Evolutionary conservation across 1,140 invertebrate species (phyloP), one percentile per base, ranked within the genome.

Genomic region (Homarus americanus): DNA sequence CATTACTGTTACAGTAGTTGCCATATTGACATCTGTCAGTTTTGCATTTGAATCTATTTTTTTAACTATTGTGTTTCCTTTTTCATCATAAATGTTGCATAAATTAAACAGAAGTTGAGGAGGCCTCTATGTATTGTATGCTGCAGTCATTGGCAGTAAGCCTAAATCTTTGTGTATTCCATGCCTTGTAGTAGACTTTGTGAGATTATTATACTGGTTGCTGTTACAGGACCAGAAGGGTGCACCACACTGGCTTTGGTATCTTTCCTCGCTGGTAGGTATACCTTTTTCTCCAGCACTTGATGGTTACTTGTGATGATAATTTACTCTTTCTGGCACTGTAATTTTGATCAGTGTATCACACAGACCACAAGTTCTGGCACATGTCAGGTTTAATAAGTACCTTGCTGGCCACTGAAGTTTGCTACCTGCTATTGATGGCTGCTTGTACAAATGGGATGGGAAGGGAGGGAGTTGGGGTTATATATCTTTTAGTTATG

Each of bases 391-490:
- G n/a, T 32, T 32, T 69, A 28, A 69, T 69, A 28, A 32, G 63
- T 69, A 69, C 63, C 63, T 69, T 69, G 63, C 63, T 69, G 63
- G 63, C 63, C 63, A 24, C 32, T 32, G 63, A 28, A 32, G 24
- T 69, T 5, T 69, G 63, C 9, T 69, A 32, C 28, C 63, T 24
- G 28, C 63, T 32, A 69, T 24, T 69, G n/a, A 9, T 69, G 63
- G 63, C 24, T 69, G 28, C 63, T 10, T 69, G 63, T 69, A 69
- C 63, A 69, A 79, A 49, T 40, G 76, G 40, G 40, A 79, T 49
- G 44, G 76, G 76, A 79, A n/a, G 63, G 63, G 63, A 24, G 63
- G 63, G 63, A 32, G 5, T 7, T 32, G n/a, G 63, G 28, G 32
- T 17, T 58, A 15, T 20, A n/a, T n/a, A n/a, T n/a, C n/a, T n/a